Base-by-base conservation (phyloP, 92 coral and sea anemone species). In the Epizoanthus rinbou region DNA sequence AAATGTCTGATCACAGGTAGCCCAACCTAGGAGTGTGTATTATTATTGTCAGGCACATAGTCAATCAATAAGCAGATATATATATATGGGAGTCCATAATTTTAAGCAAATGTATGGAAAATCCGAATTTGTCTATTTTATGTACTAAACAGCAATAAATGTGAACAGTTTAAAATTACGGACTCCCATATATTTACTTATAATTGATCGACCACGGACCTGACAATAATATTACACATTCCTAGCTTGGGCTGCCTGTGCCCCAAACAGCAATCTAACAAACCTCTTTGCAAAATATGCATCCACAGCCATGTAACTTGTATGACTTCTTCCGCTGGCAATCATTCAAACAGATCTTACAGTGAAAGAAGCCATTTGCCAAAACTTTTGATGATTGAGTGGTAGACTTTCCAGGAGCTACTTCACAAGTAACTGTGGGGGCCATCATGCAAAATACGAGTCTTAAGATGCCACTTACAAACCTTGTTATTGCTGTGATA, bases 281-380 rank as follows among this genome's bases (percentile, higher is more conserved):
- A 62, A 93, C 97, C 97, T 93, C 92, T 70, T 85, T 84, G 78
- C 97, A 93, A 79, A 93, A 93, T 24, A 82, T 52, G 64, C 97
- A 93, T 41, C 86, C 65, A 58, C 97, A 93, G n/a, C 75, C 82
- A 39, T 86, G 65, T 28, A 93, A 69, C 68, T 74, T 73, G 39
- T 88, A 75, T 25, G 87, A 90, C 69, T 88, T 93, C 75, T 93
- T 86, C 80, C 25, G 71, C 24, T 91, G 89, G 69, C 76, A 89
- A 39, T 93, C 90, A 60, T 83, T 74, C 64, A 93, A 83, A 59
- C 97, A 93, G 33, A 93, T 91, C 86, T 91, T 93, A 74, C 97
- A 93, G 35, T 80, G 69, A 78, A 91, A 85, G 37, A 78, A 78
- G 17, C 71, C 71, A 37, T 43, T 78, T 18, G 57, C 56, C 17